Base-by-base conservation (phyloP, 2,113 vertebrate species). In the Echinops telfairi region DNA sequence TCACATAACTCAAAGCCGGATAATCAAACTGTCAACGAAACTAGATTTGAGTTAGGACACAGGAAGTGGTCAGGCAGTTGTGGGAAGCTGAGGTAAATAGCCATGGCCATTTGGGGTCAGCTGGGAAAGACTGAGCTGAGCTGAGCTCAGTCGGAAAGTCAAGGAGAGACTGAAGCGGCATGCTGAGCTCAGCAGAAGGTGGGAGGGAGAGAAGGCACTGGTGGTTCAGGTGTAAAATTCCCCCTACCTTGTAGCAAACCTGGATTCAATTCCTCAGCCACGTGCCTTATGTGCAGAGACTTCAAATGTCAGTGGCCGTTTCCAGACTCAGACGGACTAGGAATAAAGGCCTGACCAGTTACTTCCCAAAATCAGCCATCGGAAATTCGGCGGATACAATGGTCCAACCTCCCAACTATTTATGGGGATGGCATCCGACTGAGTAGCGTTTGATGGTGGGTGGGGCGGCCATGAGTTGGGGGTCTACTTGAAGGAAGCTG, bases 1-100 rank as follows among this genome's bases (percentile, higher is more conserved):
- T 29, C 23, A 43, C 0, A 0, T 38, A 27, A 43, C 17, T 1
- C 40, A 40, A 40, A 33, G 36, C 3, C 10, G 1, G 33, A 40
- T 19, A 8, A 15, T 15, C 58, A 27, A 15, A 29, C 58, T 66
- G 7, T 71, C 62, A 8, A 2, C 20, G n/a, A 75, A 77, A 36
- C 70, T 25, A 20, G 40, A 2, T 12, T 27, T 12, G 27, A 58
- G 60, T 64, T 6, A 70, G 81, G 66, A 11, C 1, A 5, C 31
- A 0, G 14, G 19, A 16, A 36, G 10, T 40, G 7, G 40, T 3
- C 23, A n/a, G 71, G 36, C 76, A 78, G 47, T 17, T 40, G 40
- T 40, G 40, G 40, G 31, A 25, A 14, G 22, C 57, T 2, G 9
- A 14, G n/a, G 25, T 40, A 40, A 40, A 40, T 40, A 40, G 40